Percentiles rank a stretch among this genome's conserved stretches.
Evolutionary conservation across 2,797 vertebrate genomes (phyloP).

Genomic region (Schizothorax lantsangensis): DNA sequence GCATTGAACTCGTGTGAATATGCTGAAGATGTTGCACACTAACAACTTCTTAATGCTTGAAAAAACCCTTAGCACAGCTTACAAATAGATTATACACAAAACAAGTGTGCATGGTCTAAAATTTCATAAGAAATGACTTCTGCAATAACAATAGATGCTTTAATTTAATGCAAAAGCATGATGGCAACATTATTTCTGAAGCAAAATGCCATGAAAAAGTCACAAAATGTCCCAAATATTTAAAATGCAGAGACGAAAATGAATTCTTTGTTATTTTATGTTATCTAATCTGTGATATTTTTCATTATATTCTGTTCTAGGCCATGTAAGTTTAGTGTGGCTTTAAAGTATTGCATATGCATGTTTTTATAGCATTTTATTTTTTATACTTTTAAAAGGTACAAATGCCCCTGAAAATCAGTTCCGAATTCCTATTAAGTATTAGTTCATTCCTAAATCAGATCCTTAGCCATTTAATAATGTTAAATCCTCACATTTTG

Average conservation of each 20-base stretch:
- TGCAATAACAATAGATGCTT: neutral
- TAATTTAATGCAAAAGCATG: too few species aligned
- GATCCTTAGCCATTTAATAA: neutral
- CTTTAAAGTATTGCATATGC: neutral
- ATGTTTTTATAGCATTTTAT: neutral
- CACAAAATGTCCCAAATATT: neutral
- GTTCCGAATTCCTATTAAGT: neutral
- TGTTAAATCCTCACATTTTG: neutral
- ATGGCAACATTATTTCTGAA: neutral
- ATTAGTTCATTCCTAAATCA: neutral
- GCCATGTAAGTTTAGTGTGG: neutral
- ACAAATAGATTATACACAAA: neutral
- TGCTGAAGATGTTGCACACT: neutral
- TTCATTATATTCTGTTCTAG: neutral
- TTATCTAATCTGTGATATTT: neutral
- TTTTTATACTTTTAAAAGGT: neutral
- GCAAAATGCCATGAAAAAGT: neutral
- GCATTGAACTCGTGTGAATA: neutral
- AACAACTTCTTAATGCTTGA: neutral
- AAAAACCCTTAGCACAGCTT: neutral
- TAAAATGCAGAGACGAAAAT: neutral
- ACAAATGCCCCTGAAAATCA: too few species aligned
- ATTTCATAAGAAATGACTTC: neutral
- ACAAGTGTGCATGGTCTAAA: neutral
- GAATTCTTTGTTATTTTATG: neutral